Conservation (phyloP, 1,140 invertebrate species). For the Orchesella cincta region DNA sequence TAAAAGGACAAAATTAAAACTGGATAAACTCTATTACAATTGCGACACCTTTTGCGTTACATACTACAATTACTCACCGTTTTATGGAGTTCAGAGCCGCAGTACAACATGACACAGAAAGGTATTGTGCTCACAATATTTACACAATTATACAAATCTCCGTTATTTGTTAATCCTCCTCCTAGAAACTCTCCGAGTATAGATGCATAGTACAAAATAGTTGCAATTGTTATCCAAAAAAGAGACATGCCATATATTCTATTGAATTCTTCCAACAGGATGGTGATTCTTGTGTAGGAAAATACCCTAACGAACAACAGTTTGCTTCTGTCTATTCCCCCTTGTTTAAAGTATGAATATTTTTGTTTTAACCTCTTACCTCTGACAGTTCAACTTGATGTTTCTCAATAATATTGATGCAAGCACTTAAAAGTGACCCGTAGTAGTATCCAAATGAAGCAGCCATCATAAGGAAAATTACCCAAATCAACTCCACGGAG, state of each 20-base stretch:
- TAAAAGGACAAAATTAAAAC: background rate
- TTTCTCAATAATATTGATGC: background rate
- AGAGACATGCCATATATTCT: background rate
- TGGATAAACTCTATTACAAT: background rate
- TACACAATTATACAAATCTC: background rate
- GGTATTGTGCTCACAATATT: background rate
- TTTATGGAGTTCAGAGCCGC: background rate
- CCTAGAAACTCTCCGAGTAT: background rate
- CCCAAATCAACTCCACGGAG: background rate
- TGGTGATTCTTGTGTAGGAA: background rate
- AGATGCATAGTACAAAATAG: background rate
- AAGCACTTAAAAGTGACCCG: background rate
- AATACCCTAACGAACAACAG: background rate
- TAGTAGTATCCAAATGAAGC: background rate
- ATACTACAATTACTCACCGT: no score
- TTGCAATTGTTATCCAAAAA: background rate
- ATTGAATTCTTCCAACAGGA: conserved; percentile 5
- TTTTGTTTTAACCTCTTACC: background rate
- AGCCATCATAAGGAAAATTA: conserved; percentile 7
- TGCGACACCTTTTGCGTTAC: no score
- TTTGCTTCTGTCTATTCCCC: background rate
- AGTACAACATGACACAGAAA: background rate
- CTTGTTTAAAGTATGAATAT: background rate
- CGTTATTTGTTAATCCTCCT: background rate
- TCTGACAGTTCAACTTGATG: background rate